A percentile compares a stretch with the other conserved stretches of the same genome.
phyloP scores from a whole-genome alignment of 2,113 vertebrate genomes.

The Gymnarchus niloticus region DNA sequence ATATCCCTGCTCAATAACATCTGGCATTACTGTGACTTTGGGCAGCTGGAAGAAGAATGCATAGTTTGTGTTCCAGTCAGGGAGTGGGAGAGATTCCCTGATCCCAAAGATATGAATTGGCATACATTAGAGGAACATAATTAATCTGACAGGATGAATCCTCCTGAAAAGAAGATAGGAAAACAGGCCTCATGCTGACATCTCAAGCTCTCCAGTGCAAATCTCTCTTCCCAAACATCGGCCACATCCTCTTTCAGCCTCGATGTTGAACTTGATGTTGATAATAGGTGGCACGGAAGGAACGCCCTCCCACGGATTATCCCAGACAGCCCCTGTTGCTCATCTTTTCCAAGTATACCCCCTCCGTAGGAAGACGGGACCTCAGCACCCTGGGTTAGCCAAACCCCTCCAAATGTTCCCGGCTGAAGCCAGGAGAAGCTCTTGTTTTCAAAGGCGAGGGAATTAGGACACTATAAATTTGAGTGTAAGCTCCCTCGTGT shows the following conservation, averaged over 20 bases:
- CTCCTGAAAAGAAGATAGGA: background rate
- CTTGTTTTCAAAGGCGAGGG: background rate
- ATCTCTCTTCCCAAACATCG: background rate
- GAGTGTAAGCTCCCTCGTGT: background rate
- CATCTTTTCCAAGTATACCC: background rate
- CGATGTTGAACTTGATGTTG: background rate
- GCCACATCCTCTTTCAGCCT: background rate
- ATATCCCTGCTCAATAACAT: conserved; percentile 11
- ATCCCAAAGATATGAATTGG: background rate
- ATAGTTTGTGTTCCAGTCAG: background rate
- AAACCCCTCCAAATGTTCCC: background rate
- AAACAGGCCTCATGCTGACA: background rate
- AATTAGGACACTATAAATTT: background rate
- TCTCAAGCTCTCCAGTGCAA: background rate
- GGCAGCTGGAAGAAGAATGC: conserved; percentile 5
- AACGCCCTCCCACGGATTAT: background rate
- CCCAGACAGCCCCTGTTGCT: background rate
- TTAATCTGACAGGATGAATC: conserved; percentile 9
- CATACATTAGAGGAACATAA: conserved; percentile 10
- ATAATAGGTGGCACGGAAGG: background rate
- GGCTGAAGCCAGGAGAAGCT: background rate
- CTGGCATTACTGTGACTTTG: conserved; percentile 1
- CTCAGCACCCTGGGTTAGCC: too few species aligned
- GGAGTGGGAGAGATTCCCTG: background rate
- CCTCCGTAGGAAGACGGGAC: background rate